These are phyloP conservation scores for Hyla sarda DNA, from an alignment of 2,113 vertebrate genomes.

Conservation along the genomic window DNA sequence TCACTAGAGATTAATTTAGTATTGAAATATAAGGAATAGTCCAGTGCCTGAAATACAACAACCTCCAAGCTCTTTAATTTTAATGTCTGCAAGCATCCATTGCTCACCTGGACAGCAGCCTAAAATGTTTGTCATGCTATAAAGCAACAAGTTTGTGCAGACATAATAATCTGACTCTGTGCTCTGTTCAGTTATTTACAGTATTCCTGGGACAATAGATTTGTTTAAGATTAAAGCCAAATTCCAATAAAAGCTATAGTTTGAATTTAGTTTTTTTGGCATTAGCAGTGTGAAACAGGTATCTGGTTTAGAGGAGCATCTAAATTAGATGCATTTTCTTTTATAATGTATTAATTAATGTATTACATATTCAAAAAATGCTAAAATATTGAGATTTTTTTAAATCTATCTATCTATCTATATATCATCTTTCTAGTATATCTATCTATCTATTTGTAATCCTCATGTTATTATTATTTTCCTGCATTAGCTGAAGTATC, in stretches of 20 bases:
- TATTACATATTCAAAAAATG: no score
- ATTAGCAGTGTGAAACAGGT: neutral
- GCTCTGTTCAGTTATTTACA: neutral
- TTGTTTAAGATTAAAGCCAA: neutral
- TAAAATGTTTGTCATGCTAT: neutral
- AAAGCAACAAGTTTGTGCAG: neutral
- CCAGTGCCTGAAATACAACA: constrained; percentile 1
- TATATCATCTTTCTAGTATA: no score
- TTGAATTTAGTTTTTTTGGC: neutral
- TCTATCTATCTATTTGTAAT: no score
- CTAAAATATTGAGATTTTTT: no score
- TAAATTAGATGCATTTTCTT: no score
- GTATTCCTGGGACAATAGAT: neutral
- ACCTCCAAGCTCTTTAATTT: neutral
- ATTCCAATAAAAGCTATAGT: neutral
- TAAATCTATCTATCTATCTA: no score
- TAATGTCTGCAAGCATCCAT: neutral
- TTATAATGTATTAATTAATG: no score
- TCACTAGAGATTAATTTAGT: neutral
- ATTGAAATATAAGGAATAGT: neutral
- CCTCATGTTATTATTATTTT: no score
- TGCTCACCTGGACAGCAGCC: neutral
- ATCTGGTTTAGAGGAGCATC: neutral
- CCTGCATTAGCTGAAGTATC: no score
- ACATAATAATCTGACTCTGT: neutral